These are phyloP conservation scores for Ceratina australensis DNA, from an alignment of 1,140 invertebrate species.

Conservation along the genomic window DNA sequence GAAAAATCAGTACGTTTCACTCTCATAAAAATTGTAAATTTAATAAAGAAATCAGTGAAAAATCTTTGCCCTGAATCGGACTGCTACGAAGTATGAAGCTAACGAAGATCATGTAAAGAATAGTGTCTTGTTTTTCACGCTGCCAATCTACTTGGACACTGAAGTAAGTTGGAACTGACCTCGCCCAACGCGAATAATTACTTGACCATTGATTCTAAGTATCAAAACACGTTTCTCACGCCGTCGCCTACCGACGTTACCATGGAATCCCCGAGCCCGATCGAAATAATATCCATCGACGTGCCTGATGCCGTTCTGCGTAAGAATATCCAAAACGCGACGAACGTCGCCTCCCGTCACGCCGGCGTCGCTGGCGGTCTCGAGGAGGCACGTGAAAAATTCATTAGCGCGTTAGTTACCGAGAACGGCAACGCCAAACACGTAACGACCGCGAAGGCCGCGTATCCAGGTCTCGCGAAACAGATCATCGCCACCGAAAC, in stretches of 20 bases:
- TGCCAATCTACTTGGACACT: conserved; percentile 66
- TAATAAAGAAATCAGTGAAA: not conserved
- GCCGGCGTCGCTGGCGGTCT: conserved; percentile 61
- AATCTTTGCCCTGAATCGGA: conserved; percentile 38
- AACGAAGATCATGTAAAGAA: conserved; percentile 42
- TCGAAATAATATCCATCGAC: conserved; percentile 76
- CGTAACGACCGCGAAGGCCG: conserved; percentile 67
- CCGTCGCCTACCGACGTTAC: conserved; percentile 81
- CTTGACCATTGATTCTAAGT: conserved; percentile 71
- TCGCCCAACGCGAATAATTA: conserved; percentile 71
- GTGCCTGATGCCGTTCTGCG: conserved; percentile 77
- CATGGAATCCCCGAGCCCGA: conserved; percentile 80
- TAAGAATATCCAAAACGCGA: conserved; percentile 71
- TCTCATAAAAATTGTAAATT: not conserved
- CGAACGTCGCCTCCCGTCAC: conserved; percentile 49
- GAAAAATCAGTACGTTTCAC: not conserved
- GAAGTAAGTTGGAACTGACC: conserved; percentile 78
- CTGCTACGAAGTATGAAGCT: not conserved
- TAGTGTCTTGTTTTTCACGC: conserved; percentile 72
- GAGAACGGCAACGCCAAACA: conserved; percentile 70
- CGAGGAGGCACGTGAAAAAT: conserved; percentile 69
- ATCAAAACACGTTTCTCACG: conserved; percentile 76
- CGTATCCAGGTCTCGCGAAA: conserved; percentile 80
- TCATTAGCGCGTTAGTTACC: conserved; percentile 66
- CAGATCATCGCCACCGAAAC: conserved; percentile 79